A percentile compares a stretch with the other conserved stretches of the same genome.
These are phyloP conservation scores for Lordiphosa stackelbergi DNA, from an alignment of 1,140 invertebrate species.

Conservation along the genomic window DNA sequence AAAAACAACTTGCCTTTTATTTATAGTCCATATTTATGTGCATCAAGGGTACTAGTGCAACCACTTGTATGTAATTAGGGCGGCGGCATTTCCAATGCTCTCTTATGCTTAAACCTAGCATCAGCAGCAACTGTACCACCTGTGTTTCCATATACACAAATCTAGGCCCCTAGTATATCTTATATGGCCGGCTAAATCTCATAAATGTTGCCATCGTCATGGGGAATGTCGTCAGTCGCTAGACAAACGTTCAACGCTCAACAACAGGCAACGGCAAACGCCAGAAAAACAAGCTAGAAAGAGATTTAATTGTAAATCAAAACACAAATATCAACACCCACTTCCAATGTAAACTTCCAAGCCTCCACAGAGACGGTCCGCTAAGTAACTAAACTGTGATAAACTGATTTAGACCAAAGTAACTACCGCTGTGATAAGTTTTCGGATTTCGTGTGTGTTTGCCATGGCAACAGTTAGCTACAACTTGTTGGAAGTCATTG, in stretches of 20 bases:
- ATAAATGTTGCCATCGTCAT: constrained; percentile 58
- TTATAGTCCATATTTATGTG: too few relatives aligned
- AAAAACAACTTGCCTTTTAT: too few relatives aligned
- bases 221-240: constrained; percentile 52
- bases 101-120: too few relatives aligned
- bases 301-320: constrained; percentile 27
- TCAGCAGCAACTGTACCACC: constrained; percentile 49
- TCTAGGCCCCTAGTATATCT: constrained; percentile 16
- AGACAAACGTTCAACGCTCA: constrained; percentile 58
- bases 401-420: constrained; percentile 37
- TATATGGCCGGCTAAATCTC: constrained; percentile 55
- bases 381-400: constrained; percentile 62
- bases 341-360: constrained; percentile 60
- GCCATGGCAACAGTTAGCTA: constrained; percentile 27
- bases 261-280: constrained; percentile 30
- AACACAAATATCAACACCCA: constrained; percentile 22
- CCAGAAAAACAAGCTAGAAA: constrained; percentile 20
- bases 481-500: neutral
- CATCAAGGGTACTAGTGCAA: too few relatives aligned
- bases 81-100: too few relatives aligned
- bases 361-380: constrained; percentile 16
- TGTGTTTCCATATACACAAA: constrained; percentile 17
- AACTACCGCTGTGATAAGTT: constrained; percentile 58
- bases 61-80: too few relatives aligned
- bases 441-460: constrained; percentile 6